A percentile compares a stretch with the other conserved stretches of the same genome.
Evolutionary conservation across 2,888 invertebrate genomes (phyloP).

Genomic region (Agapostemon virescens): DNA sequence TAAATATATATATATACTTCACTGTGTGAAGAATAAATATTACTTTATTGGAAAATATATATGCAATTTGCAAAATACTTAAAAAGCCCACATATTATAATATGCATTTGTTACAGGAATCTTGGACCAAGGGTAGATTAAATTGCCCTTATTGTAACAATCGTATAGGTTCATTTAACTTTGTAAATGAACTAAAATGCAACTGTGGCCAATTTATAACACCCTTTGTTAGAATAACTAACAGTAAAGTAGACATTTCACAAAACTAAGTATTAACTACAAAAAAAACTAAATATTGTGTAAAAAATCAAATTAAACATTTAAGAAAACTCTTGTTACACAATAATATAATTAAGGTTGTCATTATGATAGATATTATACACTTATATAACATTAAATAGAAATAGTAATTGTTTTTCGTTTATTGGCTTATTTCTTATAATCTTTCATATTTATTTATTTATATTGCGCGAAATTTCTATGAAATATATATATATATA

Average conservation of each 20-base stretch:
- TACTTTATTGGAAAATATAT: neutral
- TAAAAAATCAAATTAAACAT: neutral
- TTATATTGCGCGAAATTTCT: neutral
- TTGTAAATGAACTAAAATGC: slow-evolving; percentile 58
- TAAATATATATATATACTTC: neutral
- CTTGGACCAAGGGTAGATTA: slow-evolving; percentile 65
- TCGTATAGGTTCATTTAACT: slow-evolving; percentile 66
- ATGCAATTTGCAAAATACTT: neutral
- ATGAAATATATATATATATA: neutral
- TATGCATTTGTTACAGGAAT: slow-evolving; percentile 56
- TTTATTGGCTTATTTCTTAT: slow-evolving; percentile 5
- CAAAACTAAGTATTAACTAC: slow-evolving; percentile 19
- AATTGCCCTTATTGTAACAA: slow-evolving; percentile 62
- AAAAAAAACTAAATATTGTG: too few relatives aligned
- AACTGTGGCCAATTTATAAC: slow-evolving; percentile 43
- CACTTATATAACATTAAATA: slow-evolving; percentile 11
- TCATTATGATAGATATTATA: slow-evolving; percentile 8
- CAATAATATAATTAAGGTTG: neutral
- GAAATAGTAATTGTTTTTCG: neutral
- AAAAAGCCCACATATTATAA: neutral
- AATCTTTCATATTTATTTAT: neutral
- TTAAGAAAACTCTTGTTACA: neutral
- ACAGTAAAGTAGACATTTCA: slow-evolving; percentile 60
- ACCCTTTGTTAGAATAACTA: slow-evolving; percentile 56
- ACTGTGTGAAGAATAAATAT: slow-evolving; percentile 21